Evolutionary conservation across 2,888 invertebrate species (phyloP).

Genomic region (Acronicta leporina): DNA sequence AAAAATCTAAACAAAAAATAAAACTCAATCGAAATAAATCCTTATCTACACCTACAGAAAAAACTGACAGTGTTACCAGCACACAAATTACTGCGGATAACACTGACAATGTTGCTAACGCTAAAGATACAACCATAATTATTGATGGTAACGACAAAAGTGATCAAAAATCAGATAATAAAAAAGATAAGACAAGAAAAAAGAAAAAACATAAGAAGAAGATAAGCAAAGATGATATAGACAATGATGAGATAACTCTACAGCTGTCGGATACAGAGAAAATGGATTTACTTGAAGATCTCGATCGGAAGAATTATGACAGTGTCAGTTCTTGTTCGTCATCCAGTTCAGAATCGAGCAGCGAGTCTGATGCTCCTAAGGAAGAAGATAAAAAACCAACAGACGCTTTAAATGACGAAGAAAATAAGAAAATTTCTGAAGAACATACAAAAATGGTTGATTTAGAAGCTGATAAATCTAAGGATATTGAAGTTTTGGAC

Average conservation of each 20-base stretch:
- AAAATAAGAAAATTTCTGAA: not conserved
- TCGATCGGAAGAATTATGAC: slow-evolving; percentile 76
- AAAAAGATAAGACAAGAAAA: slow-evolving; percentile 75
- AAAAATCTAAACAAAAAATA: slow-evolving; percentile 74
- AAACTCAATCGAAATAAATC: slow-evolving; percentile 77
- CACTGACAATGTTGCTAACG: slow-evolving; percentile 4
- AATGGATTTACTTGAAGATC: slow-evolving; percentile 84
- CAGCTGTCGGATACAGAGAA: slow-evolving; percentile 85
- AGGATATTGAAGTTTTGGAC: not conserved
- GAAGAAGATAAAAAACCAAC: slow-evolving; percentile 15
- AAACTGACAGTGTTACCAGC: slow-evolving; percentile 10
- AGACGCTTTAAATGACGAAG: slow-evolving; percentile 5
- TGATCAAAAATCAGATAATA: slow-evolving; percentile 37
- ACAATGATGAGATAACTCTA: slow-evolving; percentile 83
- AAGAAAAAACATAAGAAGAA: slow-evolving; percentile 71
- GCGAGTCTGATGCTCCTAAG: slow-evolving; percentile 21
- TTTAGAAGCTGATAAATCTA: not conserved
- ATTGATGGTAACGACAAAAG: slow-evolving; percentile 57
- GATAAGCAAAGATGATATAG: slow-evolving; percentile 71
- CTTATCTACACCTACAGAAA: slow-evolving; percentile 24
- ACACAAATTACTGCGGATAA: slow-evolving; percentile 16
- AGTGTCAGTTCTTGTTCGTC: slow-evolving; percentile 66
- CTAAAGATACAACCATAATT: slow-evolving; percentile 33
- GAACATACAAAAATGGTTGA: not conserved
- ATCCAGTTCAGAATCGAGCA: slow-evolving; percentile 53